Evolutionary conservation across 2,888 invertebrate genomes (phyloP).

Genomic region (Megaustenia siamemsis): DNA sequence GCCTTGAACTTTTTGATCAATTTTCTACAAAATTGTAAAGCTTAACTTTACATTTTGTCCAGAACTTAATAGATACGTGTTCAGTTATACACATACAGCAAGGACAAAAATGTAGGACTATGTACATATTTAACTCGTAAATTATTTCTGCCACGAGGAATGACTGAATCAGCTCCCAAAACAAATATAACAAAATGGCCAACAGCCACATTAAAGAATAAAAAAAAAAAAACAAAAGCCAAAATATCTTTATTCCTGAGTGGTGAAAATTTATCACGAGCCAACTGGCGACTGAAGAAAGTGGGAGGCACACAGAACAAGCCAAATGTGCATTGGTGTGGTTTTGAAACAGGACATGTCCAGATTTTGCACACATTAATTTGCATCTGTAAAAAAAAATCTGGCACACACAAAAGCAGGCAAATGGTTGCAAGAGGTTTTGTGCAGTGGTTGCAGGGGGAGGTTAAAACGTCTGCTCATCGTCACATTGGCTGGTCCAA

Average conservation of each 20-base stretch:
- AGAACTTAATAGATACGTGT: too few species aligned
- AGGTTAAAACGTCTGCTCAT: conserved; percentile 80
- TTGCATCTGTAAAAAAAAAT: too few species aligned
- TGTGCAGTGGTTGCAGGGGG: background rate
- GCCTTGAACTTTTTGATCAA: too few species aligned
- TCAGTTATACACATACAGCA: too few species aligned
- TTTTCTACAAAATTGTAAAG: too few species aligned
- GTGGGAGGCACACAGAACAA: background rate
- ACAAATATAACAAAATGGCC: background rate
- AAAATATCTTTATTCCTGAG: too few species aligned
- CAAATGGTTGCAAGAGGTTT: background rate
- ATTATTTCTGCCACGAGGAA: background rate
- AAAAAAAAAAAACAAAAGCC: too few species aligned
- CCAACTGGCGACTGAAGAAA: background rate
- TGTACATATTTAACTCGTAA: background rate
- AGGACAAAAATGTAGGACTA: background rate
- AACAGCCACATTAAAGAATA: too few species aligned
- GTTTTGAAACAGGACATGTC: background rate
- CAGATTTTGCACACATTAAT: background rate
- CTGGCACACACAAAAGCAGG: background rate
- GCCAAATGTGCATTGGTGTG: background rate
- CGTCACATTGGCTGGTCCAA: conserved; percentile 90
- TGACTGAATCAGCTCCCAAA: background rate
- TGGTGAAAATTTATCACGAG: background rate
- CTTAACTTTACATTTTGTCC: too few species aligned